Evolutionary conservation across 2,888 invertebrate genomes (phyloP).

Genomic region (Tiliacea aurago): DNA sequence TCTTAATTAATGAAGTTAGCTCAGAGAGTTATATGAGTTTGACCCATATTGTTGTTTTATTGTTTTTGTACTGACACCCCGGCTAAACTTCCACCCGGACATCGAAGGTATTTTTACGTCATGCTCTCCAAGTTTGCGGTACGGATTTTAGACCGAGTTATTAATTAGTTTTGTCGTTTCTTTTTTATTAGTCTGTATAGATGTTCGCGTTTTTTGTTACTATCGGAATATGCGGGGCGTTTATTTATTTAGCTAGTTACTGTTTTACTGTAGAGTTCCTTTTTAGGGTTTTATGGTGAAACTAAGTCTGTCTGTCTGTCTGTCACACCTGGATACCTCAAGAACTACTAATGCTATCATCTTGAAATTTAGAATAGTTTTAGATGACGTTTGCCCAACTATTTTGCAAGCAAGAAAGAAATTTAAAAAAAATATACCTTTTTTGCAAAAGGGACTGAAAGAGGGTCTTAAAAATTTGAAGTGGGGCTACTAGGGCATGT

Average conservation of each 20-base stretch:
- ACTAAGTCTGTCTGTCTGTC: no score
- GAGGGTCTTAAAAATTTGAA: no score
- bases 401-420: no score
- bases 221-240: background rate
- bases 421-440: no score
- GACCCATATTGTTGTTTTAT: slow-evolving; percentile 67
- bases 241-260: background rate
- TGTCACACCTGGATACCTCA: no score
- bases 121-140: slow-evolving; percentile 50
- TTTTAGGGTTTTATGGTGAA: no score
- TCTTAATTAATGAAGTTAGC: slow-evolving; percentile 71
- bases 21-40: slow-evolving; percentile 65
- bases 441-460: no score
- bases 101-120: slow-evolving; percentile 54
- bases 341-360: no score
- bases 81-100: slow-evolving; percentile 50
- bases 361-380: no score
- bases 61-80: slow-evolving; percentile 62
- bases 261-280: background rate
- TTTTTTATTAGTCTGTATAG: slow-evolving; percentile 6
- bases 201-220: slow-evolving; percentile 7
- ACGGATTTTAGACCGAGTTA: slow-evolving; percentile 52
- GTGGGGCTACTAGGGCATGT: no score
- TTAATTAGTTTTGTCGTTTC: slow-evolving; percentile 59
- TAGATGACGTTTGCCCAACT: no score